Percentiles rank a stretch among this genome's conserved stretches.
Conservation (phyloP, 2,113 vertebrate species). For the Dasyurus viverrinus region DNA sequence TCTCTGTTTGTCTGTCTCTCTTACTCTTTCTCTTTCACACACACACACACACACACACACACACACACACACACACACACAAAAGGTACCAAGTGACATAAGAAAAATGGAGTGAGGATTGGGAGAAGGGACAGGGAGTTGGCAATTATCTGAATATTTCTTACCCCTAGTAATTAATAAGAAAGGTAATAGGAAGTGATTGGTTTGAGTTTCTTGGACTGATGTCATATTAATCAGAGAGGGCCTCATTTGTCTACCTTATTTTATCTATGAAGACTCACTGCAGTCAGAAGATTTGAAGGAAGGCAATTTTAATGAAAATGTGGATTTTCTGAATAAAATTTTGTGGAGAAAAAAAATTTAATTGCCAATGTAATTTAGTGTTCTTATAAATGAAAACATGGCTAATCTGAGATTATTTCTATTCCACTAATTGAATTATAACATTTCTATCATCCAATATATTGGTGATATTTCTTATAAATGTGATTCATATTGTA, state of each 20-base stretch:
- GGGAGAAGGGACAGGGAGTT: neutral
- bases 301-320: neutral
- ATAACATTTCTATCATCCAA: neutral
- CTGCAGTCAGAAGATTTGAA: neutral
- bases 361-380: constrained; percentile 5
- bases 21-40: too few species aligned
- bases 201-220: neutral
- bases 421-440: constrained; percentile 40
- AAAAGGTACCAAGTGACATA: neutral
- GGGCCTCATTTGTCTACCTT: neutral
- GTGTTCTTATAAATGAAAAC: constrained; percentile 21
- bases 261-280: neutral
- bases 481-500: neutral
- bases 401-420: constrained; percentile 1
- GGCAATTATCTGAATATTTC: neutral
- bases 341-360: constrained; percentile 20
- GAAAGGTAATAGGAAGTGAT: neutral
- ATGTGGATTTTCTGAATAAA: constrained; percentile 11
- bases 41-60: too few species aligned
- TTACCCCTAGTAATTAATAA: neutral
- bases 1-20: too few species aligned
- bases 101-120: neutral
- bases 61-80: too few species aligned
- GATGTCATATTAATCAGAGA: neutral
- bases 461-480: neutral